These are phyloP conservation scores for Drosophila histrio DNA, from an alignment of 2,888 invertebrate genomes.

Conservation along the genomic window DNA sequence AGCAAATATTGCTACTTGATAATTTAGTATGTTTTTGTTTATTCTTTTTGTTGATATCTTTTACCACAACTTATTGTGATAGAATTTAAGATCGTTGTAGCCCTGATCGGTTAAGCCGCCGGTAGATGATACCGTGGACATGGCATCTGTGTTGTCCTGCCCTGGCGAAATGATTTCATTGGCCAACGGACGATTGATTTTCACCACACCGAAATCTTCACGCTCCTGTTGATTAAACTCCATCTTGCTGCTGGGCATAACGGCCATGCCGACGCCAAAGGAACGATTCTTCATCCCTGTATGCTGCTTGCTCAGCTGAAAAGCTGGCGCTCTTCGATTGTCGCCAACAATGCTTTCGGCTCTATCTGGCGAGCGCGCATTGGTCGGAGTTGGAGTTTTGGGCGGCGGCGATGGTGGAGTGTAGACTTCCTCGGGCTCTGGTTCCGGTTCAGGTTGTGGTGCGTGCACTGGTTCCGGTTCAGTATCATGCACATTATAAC, in stretches of 20 bases:
- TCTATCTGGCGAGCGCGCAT: slow-evolving; percentile 55
- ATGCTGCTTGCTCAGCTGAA: slow-evolving; percentile 83
- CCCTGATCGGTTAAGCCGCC: slow-evolving; percentile 87
- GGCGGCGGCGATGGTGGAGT: slow-evolving; percentile 43
- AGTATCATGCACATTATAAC: slow-evolving; percentile 17
- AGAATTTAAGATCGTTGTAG: slow-evolving; percentile 91
- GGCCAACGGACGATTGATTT: slow-evolving; percentile 81
- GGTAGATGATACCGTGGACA: slow-evolving; percentile 80
- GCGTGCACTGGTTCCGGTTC: slow-evolving; percentile 26
- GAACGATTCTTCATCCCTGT: slow-evolving; percentile 84
- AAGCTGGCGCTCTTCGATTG: slow-evolving; percentile 74
- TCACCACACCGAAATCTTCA: slow-evolving; percentile 83
- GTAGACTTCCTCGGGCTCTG: slow-evolving; percentile 46
- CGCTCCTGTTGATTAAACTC: slow-evolving; percentile 83
- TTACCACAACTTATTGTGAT: slow-evolving; percentile 91
- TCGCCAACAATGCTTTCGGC: slow-evolving; percentile 68
- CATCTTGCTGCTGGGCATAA: slow-evolving; percentile 84
- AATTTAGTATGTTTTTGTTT: slow-evolving; percentile 13
- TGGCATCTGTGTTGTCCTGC: slow-evolving; percentile 80
- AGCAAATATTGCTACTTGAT: slow-evolving; percentile 42
- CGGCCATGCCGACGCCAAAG: slow-evolving; percentile 83
- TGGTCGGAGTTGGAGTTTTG: slow-evolving; percentile 55
- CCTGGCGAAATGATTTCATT: slow-evolving; percentile 69
- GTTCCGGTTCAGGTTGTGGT: slow-evolving; percentile 27
- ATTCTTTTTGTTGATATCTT: slow-evolving; percentile 2